phyloP scores from a whole-genome alignment of 2,797 vertebrate genomes.

The Sarcophilus harrisii region DNA sequence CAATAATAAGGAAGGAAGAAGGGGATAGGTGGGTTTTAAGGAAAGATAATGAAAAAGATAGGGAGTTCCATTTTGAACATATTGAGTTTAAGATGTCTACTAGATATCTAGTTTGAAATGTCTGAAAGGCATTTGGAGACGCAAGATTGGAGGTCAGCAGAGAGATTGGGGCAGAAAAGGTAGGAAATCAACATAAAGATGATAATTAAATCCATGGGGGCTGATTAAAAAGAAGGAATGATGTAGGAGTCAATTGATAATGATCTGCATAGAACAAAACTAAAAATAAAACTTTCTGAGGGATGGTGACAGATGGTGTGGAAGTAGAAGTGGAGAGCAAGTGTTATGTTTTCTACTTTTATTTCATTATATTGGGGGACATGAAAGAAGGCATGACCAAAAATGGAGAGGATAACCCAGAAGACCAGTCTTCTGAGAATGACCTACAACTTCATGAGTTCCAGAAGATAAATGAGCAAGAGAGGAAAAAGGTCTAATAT shows the following conservation, averaged over 20 bases:
- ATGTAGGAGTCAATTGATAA: background rate
- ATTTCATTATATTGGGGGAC: background rate
- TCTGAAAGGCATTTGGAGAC: background rate
- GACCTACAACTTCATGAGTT: background rate
- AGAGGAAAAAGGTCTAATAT: background rate
- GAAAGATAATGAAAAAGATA: background rate
- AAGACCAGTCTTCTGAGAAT: background rate
- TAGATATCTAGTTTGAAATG: background rate
- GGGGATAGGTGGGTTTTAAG: background rate
- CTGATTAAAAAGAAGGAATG: background rate
- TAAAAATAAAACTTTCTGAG: background rate
- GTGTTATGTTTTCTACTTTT: background rate
- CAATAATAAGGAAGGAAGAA: background rate
- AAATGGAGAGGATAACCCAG: background rate
- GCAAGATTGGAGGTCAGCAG: background rate
- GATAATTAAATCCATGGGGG: background rate
- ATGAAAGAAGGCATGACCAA: background rate
- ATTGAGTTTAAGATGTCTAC: background rate
- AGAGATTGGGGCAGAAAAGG: background rate
- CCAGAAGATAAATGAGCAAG: background rate
- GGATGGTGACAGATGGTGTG: background rate
- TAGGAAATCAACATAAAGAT: background rate
- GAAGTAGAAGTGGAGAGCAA: background rate
- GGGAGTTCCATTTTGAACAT: background rate
- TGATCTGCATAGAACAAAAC: background rate